These are phyloP conservation scores for Mugil cephalus DNA, from an alignment of 2,113 vertebrate genomes.

Conservation along the genomic window DNA sequence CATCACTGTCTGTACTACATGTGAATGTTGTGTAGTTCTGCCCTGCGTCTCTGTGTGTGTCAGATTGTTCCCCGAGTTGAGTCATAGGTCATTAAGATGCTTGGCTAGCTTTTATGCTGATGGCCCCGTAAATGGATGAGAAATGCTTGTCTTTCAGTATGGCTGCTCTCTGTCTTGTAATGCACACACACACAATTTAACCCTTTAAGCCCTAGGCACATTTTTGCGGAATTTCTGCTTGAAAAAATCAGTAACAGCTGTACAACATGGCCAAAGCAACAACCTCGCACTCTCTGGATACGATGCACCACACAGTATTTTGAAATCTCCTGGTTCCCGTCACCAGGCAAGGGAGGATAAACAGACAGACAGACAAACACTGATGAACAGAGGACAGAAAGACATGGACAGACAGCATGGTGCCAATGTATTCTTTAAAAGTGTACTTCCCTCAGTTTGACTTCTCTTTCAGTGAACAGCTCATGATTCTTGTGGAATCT, in stretches of 20 bases:
- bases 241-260: not conserved
- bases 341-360: not conserved
- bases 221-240: not conserved
- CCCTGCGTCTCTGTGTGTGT: not conserved
- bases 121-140: slow-evolving; percentile 62
- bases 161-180: slow-evolving; percentile 36
- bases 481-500: no score
- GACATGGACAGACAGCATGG: no score
- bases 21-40: slow-evolving; percentile 37
- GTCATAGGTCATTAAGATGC: slow-evolving; percentile 69
- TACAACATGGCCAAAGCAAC: not conserved
- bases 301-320: no score
- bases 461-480: no score
- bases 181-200: slow-evolving; percentile 19
- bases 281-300: not conserved
- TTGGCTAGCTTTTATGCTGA: slow-evolving; percentile 67
- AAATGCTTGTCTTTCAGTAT: slow-evolving; percentile 58
- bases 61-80: slow-evolving; percentile 52
- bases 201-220: not conserved
- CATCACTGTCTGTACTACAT: slow-evolving; percentile 23
- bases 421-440: no score
- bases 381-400: no score
- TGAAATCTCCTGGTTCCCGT: no score
- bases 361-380: no score
- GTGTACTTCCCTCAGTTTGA: no score